These are phyloP conservation scores for Syngnathus scovelli DNA, from an alignment of 2,113 vertebrate genomes.

Conservation along the genomic window DNA sequence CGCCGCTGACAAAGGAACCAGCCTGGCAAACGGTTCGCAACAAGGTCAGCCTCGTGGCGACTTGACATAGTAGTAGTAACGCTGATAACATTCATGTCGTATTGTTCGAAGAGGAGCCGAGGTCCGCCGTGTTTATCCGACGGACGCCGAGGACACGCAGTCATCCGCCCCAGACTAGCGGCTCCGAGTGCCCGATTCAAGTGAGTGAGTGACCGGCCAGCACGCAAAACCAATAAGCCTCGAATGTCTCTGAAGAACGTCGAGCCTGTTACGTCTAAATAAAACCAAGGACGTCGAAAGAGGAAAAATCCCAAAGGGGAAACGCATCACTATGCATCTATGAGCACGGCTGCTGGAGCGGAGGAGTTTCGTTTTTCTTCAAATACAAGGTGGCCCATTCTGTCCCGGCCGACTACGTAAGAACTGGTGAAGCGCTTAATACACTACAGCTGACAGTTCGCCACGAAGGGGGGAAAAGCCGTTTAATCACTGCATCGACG, in stretches of 20 bases:
- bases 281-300: slow-evolving; percentile 27
- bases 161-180: slow-evolving; percentile 60
- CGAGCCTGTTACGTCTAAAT: neutral
- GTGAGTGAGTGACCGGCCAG: slow-evolving; percentile 44
- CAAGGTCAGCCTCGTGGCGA: slow-evolving; percentile 61
- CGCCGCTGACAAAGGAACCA: slow-evolving; percentile 60
- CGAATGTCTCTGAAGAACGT: slow-evolving; percentile 4
- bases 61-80: slow-evolving; percentile 24
- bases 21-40: slow-evolving; percentile 54
- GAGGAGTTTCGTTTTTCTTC: slow-evolving; percentile 14
- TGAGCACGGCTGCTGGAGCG: slow-evolving; percentile 11
- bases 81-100: slow-evolving; percentile 8
- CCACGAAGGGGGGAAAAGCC: neutral
- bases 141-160: slow-evolving; percentile 46
- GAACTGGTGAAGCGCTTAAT: slow-evolving; percentile 46
- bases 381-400: slow-evolving; percentile 15
- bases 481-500: slow-evolving; percentile 13
- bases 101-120: slow-evolving; percentile 39
- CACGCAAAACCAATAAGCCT: slow-evolving; percentile 9
- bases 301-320: slow-evolving; percentile 11
- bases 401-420: slow-evolving; percentile 14
- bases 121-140: slow-evolving; percentile 43
- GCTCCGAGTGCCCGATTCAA: slow-evolving; percentile 29
- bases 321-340: slow-evolving; percentile 30
- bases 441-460: neutral